A percentile compares a stretch with the other conserved stretches of the same genome.
phyloP scores from a whole-genome alignment of 2,113 vertebrate species.

The Vulpes lagopus region DNA sequence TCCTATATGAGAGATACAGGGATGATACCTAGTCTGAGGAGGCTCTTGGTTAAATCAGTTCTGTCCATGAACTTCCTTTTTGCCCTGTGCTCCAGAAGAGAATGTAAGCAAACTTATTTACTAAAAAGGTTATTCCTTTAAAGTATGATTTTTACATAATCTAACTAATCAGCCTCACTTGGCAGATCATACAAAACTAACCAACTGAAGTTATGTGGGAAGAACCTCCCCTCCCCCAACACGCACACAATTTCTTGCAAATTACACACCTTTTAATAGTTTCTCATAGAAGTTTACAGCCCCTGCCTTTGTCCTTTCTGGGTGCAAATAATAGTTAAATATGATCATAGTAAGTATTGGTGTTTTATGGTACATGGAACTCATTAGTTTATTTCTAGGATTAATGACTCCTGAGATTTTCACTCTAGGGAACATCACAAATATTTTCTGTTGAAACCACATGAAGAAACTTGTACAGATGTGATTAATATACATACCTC shows the following conservation, averaged over 20 bases:
- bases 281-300: background rate
- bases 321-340: background rate
- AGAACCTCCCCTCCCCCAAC: background rate
- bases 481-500: background rate
- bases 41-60: background rate
- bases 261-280: background rate
- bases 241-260: background rate
- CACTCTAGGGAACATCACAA: background rate
- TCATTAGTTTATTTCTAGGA: background rate
- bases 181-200: background rate
- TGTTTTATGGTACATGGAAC: background rate
- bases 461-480: background rate
- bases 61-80: background rate
- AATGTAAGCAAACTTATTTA: background rate
- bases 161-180: background rate
- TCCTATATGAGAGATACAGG: background rate
- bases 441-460: constrained; percentile 14
- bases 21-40: background rate
- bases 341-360: background rate
- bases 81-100: background rate
- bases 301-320: background rate
- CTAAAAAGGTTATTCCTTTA: background rate
- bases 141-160: background rate
- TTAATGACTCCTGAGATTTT: background rate
- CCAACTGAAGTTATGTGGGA: background rate